Percentiles rank a stretch among this genome's conserved stretches.
phyloP scores from a whole-genome alignment of 2,797 vertebrate species.

The Oreochromis mossambicus region DNA sequence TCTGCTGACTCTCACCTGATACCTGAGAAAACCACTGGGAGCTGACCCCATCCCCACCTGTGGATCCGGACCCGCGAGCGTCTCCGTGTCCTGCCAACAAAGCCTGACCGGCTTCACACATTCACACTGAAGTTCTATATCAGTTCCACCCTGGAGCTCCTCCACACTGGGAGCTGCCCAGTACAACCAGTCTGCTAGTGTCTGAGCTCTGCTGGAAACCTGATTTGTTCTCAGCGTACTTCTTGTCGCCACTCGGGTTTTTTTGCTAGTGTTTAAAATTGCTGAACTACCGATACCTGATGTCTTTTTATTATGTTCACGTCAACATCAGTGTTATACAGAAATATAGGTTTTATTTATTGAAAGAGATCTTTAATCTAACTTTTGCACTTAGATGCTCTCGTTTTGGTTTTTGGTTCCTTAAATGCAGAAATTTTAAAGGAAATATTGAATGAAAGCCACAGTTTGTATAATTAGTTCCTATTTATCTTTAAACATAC shows the following conservation, averaged over 20 bases:
- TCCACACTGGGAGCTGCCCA: background rate
- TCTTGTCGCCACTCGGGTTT: rapidly evolving
- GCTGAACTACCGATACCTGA: background rate
- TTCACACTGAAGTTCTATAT: background rate
- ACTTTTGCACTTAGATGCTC: background rate
- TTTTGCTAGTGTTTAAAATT: background rate
- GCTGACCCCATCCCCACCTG: background rate
- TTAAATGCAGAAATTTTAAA: background rate
- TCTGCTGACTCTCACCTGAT: background rate
- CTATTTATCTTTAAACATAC: background rate
- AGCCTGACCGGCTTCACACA: background rate
- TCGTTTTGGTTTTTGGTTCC: background rate
- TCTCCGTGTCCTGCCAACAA: background rate
- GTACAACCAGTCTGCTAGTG: background rate
- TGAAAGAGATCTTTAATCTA: rapidly evolving
- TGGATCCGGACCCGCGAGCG: background rate
- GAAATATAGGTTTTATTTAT: rapidly evolving
- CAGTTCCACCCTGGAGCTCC: background rate
- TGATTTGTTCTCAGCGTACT: background rate
- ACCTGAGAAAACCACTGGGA: background rate
- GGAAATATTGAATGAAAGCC: rapidly evolving
- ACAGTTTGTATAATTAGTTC: background rate
- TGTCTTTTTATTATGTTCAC: background rate
- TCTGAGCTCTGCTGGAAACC: background rate
- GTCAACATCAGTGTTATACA: background rate